Base-by-base conservation (phyloP, 2,888 invertebrate genomes). In the Epiblema foenella region DNA sequence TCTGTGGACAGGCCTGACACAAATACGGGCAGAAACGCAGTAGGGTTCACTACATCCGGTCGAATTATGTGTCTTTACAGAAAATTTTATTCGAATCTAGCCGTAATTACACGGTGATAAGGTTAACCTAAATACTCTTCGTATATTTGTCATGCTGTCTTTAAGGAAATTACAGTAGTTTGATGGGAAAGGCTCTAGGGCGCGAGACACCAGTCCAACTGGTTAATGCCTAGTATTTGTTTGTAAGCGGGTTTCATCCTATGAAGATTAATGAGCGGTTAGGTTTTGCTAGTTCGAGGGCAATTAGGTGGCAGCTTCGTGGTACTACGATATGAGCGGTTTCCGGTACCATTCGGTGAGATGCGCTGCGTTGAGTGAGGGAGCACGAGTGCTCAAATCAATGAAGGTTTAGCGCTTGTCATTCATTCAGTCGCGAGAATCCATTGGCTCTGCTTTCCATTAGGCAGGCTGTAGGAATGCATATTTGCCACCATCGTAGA, bases 231-330 rank as follows among this genome's bases (percentile, higher is more conserved):
- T 79, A 72, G 72, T 75, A 80, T 87, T 86, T 83, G 78, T 76
- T 79, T 80, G 80, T 82, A 79, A 80, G 80, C 78, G 77, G 78
- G 7, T 75, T 79, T 79, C 80, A 77, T 76, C 74, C 81, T 81
- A 83, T 83, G 82, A 82, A 81, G 81, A 84, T 82, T 81, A 82
- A 85, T 86, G 83, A 85, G 84, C 82, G 82, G 82, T 81, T 80
- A 83, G 80, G 82, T 77, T 76, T 81, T 81, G 78, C 83, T 79
- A 79, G 82, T 82, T 75, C 75, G 33, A 33, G 76, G 78, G 75
- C 75, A 77, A 79, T 77, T 80, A 79, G 77, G 78, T 29, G 66
- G 37, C 46, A 51, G 51, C 56, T 72, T 58, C 63, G 58, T 68
- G 52, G 72, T 20, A 68, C 64, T 63, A 24, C 49, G 51, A 62